Evolutionary conservation across 2,797 vertebrate species (phyloP), one percentile per base, ranked within the genome.

Genomic region (Esox masquinongy): DNA sequence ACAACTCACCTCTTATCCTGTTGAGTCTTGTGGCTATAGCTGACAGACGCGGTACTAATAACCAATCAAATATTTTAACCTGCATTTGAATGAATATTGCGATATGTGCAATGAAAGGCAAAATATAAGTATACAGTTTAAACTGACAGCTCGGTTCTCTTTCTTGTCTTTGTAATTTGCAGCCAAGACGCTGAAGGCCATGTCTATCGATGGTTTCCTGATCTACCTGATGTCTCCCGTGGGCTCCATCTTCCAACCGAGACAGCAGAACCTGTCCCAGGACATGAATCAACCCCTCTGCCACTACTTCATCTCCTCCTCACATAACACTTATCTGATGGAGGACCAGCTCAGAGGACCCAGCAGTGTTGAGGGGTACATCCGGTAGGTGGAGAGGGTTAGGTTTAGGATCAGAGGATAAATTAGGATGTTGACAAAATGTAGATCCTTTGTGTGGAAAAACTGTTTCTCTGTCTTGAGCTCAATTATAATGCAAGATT

Each of bases 241-340:
- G 81, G 96, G 96, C 84, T 94, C 94, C 85, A 93, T 97, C 80
- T 97, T 96, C 5, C 92, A 95, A 88, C 96, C 95, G 0, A 91
- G 89, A 77, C 91, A 88, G 82, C 88, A 91, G 78, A 85, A 76
- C 1, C 77, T 96, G 61, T 95, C 92, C 86, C 95, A 96, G 88
- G 95, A 97, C 89, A 96, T 97, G 96, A 92, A 79, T 0, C 94
- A 93, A 77, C 96, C 96, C 0, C 92, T 97, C 75, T 95, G 94
- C 76, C 95, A 97, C 83, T 97, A 97, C 87, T 96, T 95, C 83
- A 95, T 97, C 75, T 96, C 95, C 82, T 95, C 96, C 17, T 96
- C 96, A 36, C 94, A 94, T 80, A 94, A 92, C 59, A 94, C 96
- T 19, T 96, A 96, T 85, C 92, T 96, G 76, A 92, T 95, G 82